Conservation (phyloP, 2,888 invertebrate species). For the Acanthopleura granulata region DNA sequence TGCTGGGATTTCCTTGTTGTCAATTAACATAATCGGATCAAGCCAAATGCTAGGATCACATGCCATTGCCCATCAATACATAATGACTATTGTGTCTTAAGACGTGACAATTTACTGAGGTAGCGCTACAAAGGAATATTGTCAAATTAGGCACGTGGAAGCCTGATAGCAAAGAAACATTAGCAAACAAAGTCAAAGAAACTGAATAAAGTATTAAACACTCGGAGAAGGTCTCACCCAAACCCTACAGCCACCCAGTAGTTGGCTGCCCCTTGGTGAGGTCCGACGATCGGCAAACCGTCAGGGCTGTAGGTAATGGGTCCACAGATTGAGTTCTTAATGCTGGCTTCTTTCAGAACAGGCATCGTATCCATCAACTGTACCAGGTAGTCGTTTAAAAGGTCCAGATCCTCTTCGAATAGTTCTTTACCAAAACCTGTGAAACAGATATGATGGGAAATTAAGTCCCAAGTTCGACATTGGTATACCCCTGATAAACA, state of each 20-base stretch:
- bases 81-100: no score
- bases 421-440: conserved; percentile 69
- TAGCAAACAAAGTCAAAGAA: no score
- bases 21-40: no score
- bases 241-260: conserved; percentile 66
- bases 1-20: no score
- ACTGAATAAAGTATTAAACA: neutral
- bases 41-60: no score
- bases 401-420: conserved; percentile 66
- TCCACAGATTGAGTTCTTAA: conserved; percentile 64
- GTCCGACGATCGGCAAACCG: conserved; percentile 69
- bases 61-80: no score
- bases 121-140: no score
- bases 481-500: no score
- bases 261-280: conserved; percentile 57
- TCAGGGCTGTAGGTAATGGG: conserved; percentile 71
- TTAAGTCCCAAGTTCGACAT: no score
- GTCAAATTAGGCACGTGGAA: no score
- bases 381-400: conserved; percentile 62
- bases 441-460: neutral
- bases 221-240: conserved; percentile 31
- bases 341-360: conserved; percentile 54
- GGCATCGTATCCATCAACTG: conserved; percentile 66
- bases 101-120: no score
- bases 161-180: no score